These are phyloP conservation scores for Coreius guichenoti DNA, from an alignment of 2,797 vertebrate species.

Conservation along the genomic window DNA sequence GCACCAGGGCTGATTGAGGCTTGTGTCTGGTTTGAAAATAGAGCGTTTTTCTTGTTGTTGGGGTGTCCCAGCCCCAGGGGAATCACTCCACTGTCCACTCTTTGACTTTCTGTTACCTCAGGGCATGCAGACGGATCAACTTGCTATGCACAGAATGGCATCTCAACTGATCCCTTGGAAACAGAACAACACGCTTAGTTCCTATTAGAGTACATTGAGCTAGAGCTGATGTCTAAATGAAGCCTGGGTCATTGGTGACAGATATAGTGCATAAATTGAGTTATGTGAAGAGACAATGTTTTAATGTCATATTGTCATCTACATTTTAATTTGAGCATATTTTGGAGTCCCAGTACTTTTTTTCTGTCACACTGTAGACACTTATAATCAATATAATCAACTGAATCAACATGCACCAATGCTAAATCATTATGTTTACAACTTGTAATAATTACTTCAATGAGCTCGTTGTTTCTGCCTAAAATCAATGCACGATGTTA, in stretches of 20 bases:
- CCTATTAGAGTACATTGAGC: constrained; percentile 17
- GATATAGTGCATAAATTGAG: background rate
- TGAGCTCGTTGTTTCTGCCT: too few relatives aligned
- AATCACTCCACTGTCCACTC: constrained; percentile 37
- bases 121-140: constrained; percentile 38
- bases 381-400: too few relatives aligned
- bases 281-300: background rate
- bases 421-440: too few relatives aligned
- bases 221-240: constrained; percentile 38
- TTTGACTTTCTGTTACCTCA: constrained; percentile 14
- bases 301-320: too few relatives aligned
- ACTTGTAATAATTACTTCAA: too few relatives aligned
- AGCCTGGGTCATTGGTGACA: constrained; percentile 18
- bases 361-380: background rate
- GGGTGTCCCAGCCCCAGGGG: constrained; percentile 27
- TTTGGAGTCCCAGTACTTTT: background rate
- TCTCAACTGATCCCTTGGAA: constrained; percentile 48
- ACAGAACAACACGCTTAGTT: constrained; percentile 21
- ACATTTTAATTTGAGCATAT: background rate
- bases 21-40: constrained; percentile 57
- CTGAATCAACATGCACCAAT: too few relatives aligned
- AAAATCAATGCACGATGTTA: too few relatives aligned
- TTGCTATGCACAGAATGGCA: constrained; percentile 36
- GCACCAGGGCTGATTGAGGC: constrained; percentile 49
- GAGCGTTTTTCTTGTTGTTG: constrained; percentile 40